Evolutionary conservation across 2,888 invertebrate genomes (phyloP), one percentile per base, ranked within the genome.

Genomic region (Uropetala carovei): DNA sequence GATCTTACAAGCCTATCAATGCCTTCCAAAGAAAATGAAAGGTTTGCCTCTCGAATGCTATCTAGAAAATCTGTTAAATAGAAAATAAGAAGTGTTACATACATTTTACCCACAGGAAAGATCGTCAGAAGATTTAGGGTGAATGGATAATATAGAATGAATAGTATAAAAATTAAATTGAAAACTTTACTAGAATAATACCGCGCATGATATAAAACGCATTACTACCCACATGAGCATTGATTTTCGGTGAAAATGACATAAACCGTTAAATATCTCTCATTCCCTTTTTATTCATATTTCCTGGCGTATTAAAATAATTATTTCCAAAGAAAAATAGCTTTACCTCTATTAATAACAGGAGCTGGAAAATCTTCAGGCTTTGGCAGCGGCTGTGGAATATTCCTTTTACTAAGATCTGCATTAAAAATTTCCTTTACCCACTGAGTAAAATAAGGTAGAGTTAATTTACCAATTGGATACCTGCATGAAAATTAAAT

Each of bases 1-100:
- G 98, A 97, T 93, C 99, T 96, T 93, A 98, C 96, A 92, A 99
- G 95, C 82, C 99, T 96, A 94, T 99, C 99, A 94, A 98, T 96
- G 0, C 98, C 98, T 92, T 98, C 97, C 64, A 96, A 95, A 0
- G 98, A 97, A 94, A 96, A 96, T 1, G 96, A 95, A 81, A 98
- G 96, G 7, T 95, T 95, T 3, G 95, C 94, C 30, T 95, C 94
- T 82, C 95, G 94, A 60, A 98, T 94, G 81, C 96, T 96, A 8
- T 96, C 95, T 83, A 97, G 94, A 92, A 98, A 96, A 83, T 96
- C 95, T 68, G 95, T 93, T 93, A 93, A 91, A 56, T 89, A 59
- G 92, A 59, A 82, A 92, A 5, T n/a, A n/a, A n/a, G n/a, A 14
- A 89, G 9, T 59, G 16, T 43, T 43, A 43, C 43, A 43, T 43